Percentiles rank a stretch among this genome's conserved stretches.
phyloP scores from a whole-genome alignment of 1,140 invertebrate genomes.

The Drosophila kurseongensis region DNA sequence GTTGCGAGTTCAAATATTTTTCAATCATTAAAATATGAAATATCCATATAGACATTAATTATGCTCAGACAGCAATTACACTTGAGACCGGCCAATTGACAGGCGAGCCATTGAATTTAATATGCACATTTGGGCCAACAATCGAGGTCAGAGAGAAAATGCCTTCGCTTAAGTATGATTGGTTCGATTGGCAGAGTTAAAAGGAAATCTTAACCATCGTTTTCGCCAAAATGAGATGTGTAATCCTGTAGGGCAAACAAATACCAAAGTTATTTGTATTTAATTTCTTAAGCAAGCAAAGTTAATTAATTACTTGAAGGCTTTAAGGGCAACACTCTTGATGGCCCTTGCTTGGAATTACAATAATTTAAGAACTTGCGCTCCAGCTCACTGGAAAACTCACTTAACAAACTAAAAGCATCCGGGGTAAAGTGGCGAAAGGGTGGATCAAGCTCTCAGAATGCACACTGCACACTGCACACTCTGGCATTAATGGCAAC shows the following conservation, averaged over 20 bases:
- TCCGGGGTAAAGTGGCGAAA: background rate
- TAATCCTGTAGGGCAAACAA: conserved; percentile 75
- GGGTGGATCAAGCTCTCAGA: conserved; percentile 12
- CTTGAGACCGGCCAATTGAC: conserved; percentile 10
- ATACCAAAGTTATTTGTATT: conserved; percentile 80
- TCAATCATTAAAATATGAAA: conserved; percentile 35
- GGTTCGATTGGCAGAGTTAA: conserved; percentile 15
- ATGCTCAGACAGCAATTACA: conserved; percentile 37
- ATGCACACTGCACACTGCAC: conserved; percentile 9
- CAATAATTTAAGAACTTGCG: conserved; percentile 74
- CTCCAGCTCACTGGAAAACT: conserved; percentile 56
- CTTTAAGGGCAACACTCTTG: conserved; percentile 33
- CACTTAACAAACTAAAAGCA: conserved; percentile 30
- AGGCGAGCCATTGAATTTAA: background rate
- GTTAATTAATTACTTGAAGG: conserved; percentile 74
- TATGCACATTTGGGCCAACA: conserved; percentile 24
- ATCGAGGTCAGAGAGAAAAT: background rate
- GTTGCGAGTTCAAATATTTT: conserved; percentile 18
- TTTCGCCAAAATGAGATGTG: conserved; percentile 62
- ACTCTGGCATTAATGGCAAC: conserved; percentile 65
- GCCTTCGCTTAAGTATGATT: conserved; percentile 7
- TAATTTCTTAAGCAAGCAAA: conserved; percentile 76
- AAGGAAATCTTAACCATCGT: conserved; percentile 41
- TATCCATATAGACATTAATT: conserved; percentile 24
- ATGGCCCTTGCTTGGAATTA: conserved; percentile 48